These are phyloP conservation scores for Thalassophryne amazonica DNA, from an alignment of 2,797 vertebrate genomes.

Conservation along the genomic window DNA sequence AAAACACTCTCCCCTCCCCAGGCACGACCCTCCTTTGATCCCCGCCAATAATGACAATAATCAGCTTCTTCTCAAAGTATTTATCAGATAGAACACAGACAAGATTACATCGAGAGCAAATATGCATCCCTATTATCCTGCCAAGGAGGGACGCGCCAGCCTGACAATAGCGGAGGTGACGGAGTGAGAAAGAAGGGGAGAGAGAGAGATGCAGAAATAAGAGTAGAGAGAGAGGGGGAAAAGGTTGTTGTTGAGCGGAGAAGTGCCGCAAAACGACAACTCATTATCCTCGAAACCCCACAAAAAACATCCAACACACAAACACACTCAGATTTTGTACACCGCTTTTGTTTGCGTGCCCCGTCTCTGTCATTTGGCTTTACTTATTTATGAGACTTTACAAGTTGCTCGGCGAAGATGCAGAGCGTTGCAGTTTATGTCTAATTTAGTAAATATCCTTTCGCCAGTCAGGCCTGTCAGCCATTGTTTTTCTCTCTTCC, in stretches of 20 bases:
- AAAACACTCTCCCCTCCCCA: conserved; percentile 59
- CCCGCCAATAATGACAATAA: conserved; percentile 69
- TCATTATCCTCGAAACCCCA: conserved; percentile 72
- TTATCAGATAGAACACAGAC: conserved; percentile 69
- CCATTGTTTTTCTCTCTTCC: conserved; percentile 61
- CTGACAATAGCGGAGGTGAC: conserved; percentile 69
- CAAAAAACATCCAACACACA: conserved; percentile 60
- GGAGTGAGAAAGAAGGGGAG: conserved; percentile 28
- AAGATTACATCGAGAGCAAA: conserved; percentile 75
- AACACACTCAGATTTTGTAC: conserved; percentile 39
- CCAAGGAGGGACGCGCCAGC: conserved; percentile 58
- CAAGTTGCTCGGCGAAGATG: conserved; percentile 76
- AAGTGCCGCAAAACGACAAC: conserved; percentile 61
- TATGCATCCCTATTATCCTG: conserved; percentile 75
- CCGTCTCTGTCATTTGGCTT: conserved; percentile 65
- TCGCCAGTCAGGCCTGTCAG: conserved; percentile 79
- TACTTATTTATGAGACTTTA: conserved; percentile 80
- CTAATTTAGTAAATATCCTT: conserved; percentile 82
- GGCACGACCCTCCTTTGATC: conserved; percentile 61
- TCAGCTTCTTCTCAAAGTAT: conserved; percentile 68
- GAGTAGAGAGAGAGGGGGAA: conserved; percentile 40
- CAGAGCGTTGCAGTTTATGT: conserved; percentile 78
- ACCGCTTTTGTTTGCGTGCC: conserved; percentile 72
- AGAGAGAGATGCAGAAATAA: conserved; percentile 20
- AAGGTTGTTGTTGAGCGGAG: conserved; percentile 60